Conservation (phyloP, 2,113 vertebrate genomes). For the Neodontobutis hainanensis region DNA sequence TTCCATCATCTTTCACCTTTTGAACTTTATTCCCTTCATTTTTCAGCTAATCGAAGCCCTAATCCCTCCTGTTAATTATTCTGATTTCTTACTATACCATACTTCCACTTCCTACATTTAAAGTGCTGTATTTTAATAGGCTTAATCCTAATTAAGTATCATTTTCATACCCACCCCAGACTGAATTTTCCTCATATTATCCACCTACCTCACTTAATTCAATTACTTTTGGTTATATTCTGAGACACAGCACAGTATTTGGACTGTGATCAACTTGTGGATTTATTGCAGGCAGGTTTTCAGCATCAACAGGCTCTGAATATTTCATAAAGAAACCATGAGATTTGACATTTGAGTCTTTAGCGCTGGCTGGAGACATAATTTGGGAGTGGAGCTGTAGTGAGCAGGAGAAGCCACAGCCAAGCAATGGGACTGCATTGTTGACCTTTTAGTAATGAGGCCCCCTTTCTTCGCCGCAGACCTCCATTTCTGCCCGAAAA, state of each 20-base stretch:
- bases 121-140: constrained; percentile 38
- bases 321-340: background rate
- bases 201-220: background rate
- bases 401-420: background rate
- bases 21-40: constrained; percentile 46
- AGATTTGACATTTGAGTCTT: constrained; percentile 18
- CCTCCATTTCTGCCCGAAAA: background rate
- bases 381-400: background rate
- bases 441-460: constrained; percentile 32
- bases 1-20: constrained; percentile 29
- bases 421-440: background rate
- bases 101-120: constrained; percentile 39
- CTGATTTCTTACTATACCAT: constrained; percentile 48
- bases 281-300: background rate
- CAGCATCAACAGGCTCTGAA: background rate
- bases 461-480: background rate
- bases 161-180: constrained; percentile 27
- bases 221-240: constrained; percentile 6
- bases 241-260: background rate
- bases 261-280: background rate
- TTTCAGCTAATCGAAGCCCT: constrained; percentile 46
- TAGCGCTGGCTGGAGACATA: background rate
- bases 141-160: constrained; percentile 51
- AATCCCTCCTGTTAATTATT: constrained; percentile 51
- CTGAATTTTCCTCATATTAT: background rate